Base-by-base conservation (phyloP, 2,888 invertebrate genomes). In the Pogonocherus hispidulus region DNA sequence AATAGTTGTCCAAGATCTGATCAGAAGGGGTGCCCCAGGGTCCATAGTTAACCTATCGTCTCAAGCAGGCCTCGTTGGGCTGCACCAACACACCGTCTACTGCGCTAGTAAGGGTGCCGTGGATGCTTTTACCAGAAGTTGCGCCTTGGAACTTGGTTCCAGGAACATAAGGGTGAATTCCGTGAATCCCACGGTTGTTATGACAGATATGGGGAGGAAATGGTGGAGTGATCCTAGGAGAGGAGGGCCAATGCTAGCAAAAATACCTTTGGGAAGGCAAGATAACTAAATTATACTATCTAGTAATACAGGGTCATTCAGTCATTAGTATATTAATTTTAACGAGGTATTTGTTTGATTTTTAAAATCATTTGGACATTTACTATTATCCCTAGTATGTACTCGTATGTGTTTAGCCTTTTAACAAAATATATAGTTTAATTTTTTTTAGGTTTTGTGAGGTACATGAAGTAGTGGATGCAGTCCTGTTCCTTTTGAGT, bases 181-280 rank as follows among this genome's bases (percentile, higher is more conserved):
- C n/a, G 93, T 98, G 0, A 96, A 97, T 85, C 98, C 98, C 0
- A 98, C 98, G 0, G 97, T 96, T 0, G 93, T 96, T n/a, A 87
- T 96, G 88, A 98, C 98, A 0, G 94, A 92, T 56, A 92, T 98
- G 94, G 97, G 96, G 0, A 89, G 88, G 70, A 84, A 89, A 11
- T 88, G 86, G 5, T 98, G 98, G 98, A 89, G 91, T n/a, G 93
- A 95, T 78, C 93, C 94, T 0, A 86, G 83, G 0, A 94, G 93
- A 81, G 90, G 93, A 0, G 87, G 87, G 1, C 89, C 88, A 0
- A 90, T 98, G 90, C 81, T 93, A 54, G 88, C 89, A 1, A 93
- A 92, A 85, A 97, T 97, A 83, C 98, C 98, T 0, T 83, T 97
- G 11, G 90, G 92, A 76, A 87, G 96, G 95, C 27, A 9, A 52